Evolutionary conservation across 2,888 invertebrate genomes (phyloP).

Genomic region (Choreutis nemorana): DNA sequence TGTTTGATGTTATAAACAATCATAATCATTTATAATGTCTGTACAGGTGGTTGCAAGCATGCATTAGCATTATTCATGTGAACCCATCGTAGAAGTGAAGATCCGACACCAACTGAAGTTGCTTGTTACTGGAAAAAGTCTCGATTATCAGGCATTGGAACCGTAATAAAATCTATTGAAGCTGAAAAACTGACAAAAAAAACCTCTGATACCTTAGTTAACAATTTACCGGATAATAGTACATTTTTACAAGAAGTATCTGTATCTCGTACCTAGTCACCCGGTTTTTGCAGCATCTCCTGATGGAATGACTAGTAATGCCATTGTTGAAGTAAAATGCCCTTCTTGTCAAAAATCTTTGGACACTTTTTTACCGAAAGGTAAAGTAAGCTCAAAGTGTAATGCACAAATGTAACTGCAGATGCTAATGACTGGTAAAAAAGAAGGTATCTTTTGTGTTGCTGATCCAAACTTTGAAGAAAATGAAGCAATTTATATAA

Average conservation of each 20-base stretch:
- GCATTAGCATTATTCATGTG: too few species aligned
- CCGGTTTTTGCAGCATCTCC: slow-evolving; percentile 8
- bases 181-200: not conserved
- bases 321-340: slow-evolving; percentile 9
- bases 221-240: too few species aligned
- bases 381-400: slow-evolving; percentile 4
- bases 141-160: slow-evolving; percentile 2
- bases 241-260: not conserved
- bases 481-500: too few species aligned
- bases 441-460: not conserved
- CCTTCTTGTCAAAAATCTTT: slow-evolving; percentile 8
- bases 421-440: slow-evolving; percentile 1
- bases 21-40: slow-evolving; percentile 6
- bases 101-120: slow-evolving; percentile 2
- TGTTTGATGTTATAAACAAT: slow-evolving; percentile 5
- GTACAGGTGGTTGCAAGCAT: slow-evolving; percentile 6
- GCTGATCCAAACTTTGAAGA: not conserved
- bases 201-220: too few species aligned
- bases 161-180: slow-evolving; percentile 3
- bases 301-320: slow-evolving; percentile 7
- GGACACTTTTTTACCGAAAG: slow-evolving; percentile 1
- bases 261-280: slow-evolving; percentile 7
- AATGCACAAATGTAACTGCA: slow-evolving; percentile 8
- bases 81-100: slow-evolving; percentile 1
- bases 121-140: slow-evolving; percentile 2